Conservation (phyloP, 2,113 vertebrate species). For the Melanotaenia duboulayi region DNA sequence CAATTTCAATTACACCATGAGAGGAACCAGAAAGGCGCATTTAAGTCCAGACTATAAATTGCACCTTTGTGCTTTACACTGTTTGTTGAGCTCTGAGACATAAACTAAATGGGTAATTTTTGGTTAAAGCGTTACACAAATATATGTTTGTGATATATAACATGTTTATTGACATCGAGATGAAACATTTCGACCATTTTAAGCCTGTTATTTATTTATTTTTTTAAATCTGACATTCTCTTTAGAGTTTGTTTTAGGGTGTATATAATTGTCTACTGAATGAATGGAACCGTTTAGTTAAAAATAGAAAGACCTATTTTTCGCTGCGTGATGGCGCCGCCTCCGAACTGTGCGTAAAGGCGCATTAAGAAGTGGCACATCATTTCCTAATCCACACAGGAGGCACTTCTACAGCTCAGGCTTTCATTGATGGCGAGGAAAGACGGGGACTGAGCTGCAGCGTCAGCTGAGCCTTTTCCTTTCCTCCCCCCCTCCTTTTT, state of each 20-base stretch:
- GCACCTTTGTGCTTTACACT: too few species aligned
- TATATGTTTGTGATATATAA: too few species aligned
- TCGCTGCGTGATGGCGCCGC: slow-evolving; percentile 51
- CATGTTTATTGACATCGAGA: too few species aligned
- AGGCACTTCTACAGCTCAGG: slow-evolving; percentile 14
- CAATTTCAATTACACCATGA: too few species aligned
- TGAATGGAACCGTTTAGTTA: slow-evolving; percentile 26
- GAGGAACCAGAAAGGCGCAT: too few species aligned
- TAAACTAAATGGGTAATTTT: too few species aligned
- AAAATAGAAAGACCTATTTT: slow-evolving; percentile 49
- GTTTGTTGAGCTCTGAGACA: too few species aligned
- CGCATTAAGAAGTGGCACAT: slow-evolving; percentile 69
- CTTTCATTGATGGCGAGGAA: slow-evolving; percentile 17
- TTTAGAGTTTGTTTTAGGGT: slow-evolving; percentile 7
- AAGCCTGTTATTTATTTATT: too few species aligned
- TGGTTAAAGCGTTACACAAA: too few species aligned
- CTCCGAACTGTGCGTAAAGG: slow-evolving; percentile 64
- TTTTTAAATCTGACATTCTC: too few species aligned
- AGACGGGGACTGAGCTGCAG: not conserved
- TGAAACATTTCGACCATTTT: too few species aligned
- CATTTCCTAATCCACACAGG: slow-evolving; percentile 58
- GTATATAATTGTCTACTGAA: not conserved
- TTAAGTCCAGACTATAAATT: too few species aligned
- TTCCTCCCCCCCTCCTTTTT: not conserved
- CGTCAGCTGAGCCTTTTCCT: not conserved